Evolutionary conservation across 2,797 vertebrate species (phyloP).

Genomic region (Pangasius krempfi): DNA sequence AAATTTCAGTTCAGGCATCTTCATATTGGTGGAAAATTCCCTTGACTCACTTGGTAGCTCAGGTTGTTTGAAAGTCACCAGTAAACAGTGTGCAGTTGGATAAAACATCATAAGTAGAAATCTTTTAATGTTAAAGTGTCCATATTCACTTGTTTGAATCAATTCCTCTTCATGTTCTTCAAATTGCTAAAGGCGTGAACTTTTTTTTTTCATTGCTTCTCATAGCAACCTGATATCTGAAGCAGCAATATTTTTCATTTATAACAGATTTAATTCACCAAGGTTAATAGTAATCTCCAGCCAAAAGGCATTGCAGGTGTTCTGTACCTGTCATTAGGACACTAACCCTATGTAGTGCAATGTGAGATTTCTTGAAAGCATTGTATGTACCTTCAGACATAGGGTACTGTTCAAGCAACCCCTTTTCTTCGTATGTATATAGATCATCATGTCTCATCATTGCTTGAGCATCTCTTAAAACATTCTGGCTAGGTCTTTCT

Average conservation of each 20-base stretch:
- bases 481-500: background rate
- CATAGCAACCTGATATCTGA: background rate
- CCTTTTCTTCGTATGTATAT: background rate
- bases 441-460: background rate
- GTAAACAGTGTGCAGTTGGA: background rate
- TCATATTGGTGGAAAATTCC: conserved; percentile 10
- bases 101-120: background rate
- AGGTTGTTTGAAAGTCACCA: background rate
- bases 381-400: background rate
- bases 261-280: background rate
- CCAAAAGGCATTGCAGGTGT: background rate
- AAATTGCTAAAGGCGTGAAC: background rate
- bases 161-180: background rate
- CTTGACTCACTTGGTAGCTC: conserved; percentile 25
- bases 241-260: conserved; percentile 2
- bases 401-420: background rate
- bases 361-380: background rate
- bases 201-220: background rate
- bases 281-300: background rate
- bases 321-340: background rate
- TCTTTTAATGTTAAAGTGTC: background rate
- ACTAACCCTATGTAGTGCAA: background rate
- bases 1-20: conserved; percentile 29
- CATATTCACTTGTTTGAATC: background rate
- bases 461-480: background rate